Base-by-base conservation (phyloP, 2,797 vertebrate genomes). In the Coregonus sp. region DNA sequence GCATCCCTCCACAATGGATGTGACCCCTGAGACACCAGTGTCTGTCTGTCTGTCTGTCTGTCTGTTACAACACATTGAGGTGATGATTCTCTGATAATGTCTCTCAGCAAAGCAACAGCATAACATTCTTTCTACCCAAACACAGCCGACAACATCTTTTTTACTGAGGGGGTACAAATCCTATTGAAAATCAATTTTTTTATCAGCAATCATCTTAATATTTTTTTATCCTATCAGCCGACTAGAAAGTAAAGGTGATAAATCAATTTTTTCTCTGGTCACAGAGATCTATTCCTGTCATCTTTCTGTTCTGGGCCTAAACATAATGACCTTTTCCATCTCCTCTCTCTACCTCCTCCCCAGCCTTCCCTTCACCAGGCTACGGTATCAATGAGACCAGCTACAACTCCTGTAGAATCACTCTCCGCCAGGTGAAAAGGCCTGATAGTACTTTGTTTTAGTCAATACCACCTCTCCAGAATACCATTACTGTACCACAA, bases 221-320 rank as follows among this genome's bases (percentile, higher is more conserved):
- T 25, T 25, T 25, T 25, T 25, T 25, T 25, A 25, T 25, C 25
- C 25, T 25, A 25, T 25, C 74, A 78, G 72, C 76, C 16, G 33
- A 82, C 73, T 78, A 56, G 29, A 82, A 81, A 80, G 75, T 71
- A 61, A 40, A 63, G 78, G 77, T 85, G 81, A 80, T 86, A 79
- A 82, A 85, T 89, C 70, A 65, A 54, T 82, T 70, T 85, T 70
- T 72, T 65, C 77, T 78, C 72, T 56, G 71, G 79, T 82, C 70
- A 16, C 40, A 47, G 40, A 47, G 40, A 87, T 88, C 85, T 83
- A 69, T 77, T 76, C 82, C 70, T 81, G 77, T 82, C 86, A 82
- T 85, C 75, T 85, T 85, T 77, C 47, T 87, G 86, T 87, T 86
- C 81, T 84, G 79, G 81, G 75, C 78, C 85, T 79, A 85, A 90